A percentile compares a stretch with the other conserved stretches of the same genome.
Evolutionary conservation across 2,797 vertebrate genomes (phyloP).

Genomic region (Phataginus tetradactyla): DNA sequence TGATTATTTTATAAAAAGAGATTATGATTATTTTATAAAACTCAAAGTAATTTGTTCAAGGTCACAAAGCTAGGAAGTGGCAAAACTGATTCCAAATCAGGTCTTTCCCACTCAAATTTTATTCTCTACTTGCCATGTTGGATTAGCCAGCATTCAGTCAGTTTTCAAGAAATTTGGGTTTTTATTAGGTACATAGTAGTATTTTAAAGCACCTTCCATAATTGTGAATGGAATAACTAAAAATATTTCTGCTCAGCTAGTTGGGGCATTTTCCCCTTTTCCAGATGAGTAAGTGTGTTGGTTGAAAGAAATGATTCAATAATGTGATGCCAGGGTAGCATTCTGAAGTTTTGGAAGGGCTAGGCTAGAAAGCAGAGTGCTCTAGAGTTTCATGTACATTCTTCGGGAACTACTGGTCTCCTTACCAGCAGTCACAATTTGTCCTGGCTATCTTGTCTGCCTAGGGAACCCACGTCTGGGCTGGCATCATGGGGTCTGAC

Average conservation of each 20-base stretch:
- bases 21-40: slow-evolving; percentile 23
- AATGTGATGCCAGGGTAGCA: not conserved
- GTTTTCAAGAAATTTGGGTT: not conserved
- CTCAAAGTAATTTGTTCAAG: not conserved
- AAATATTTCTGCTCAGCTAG: slow-evolving; percentile 32
- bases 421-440: not conserved
- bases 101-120: not conserved
- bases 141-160: not conserved
- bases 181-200: not conserved
- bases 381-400: not conserved
- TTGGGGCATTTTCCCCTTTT: not conserved
- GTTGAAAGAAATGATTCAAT: not conserved
- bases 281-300: not conserved
- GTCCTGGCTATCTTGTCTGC: not conserved
- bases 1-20: slow-evolving; percentile 44
- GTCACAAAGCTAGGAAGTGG: not conserved
- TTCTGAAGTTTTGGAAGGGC: not conserved
- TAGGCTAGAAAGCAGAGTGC: not conserved
- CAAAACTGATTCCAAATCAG: not conserved
- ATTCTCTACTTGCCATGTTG: not conserved
- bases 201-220: not conserved
- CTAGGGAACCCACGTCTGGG: not conserved
- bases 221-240: not conserved
- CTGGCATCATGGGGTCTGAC: not conserved
- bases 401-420: not conserved